These are phyloP conservation scores for Melikaiella ostensackeni DNA, from an alignment of 2,888 invertebrate genomes.

Conservation along the genomic window DNA sequence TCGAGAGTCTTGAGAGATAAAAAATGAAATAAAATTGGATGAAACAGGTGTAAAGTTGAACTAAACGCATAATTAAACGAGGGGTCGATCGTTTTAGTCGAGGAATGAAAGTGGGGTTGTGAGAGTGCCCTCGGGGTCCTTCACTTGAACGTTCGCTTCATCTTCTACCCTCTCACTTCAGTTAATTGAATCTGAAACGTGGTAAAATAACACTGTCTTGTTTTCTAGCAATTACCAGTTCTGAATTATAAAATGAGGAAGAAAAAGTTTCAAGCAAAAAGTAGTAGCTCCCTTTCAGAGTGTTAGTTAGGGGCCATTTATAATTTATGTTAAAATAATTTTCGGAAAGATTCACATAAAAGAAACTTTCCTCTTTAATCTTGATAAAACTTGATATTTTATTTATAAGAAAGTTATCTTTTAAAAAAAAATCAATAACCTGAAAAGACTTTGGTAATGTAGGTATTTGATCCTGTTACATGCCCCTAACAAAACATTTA, in stretches of 20 bases:
- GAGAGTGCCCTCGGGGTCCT: conserved; percentile 49
- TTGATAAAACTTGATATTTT: too few relatives aligned
- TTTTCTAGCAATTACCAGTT: conserved; percentile 55
- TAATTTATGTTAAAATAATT: too few relatives aligned
- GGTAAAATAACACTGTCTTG: conserved; percentile 59
- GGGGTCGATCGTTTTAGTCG: conserved; percentile 36
- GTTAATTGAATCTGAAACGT: conserved; percentile 62
- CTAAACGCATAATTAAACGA: conserved; percentile 40
- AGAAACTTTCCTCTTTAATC: too few relatives aligned
- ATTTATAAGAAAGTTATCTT: too few relatives aligned
- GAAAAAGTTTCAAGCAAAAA: not conserved
- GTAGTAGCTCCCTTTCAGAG: not conserved
- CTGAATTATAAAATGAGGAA: not conserved
- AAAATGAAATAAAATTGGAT: conserved; percentile 3
- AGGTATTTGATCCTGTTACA: too few relatives aligned
- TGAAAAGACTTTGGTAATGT: too few relatives aligned
- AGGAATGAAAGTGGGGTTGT: conserved; percentile 43
- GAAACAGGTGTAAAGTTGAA: conserved; percentile 34
- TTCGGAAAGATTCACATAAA: too few relatives aligned
- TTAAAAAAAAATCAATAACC: too few relatives aligned
- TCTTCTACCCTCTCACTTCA: conserved; percentile 47
- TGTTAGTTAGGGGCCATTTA: too few relatives aligned
- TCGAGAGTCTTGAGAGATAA: not conserved
- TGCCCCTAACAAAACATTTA: too few relatives aligned
- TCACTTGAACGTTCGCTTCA: conserved; percentile 44